Percentiles rank a stretch among this genome's conserved stretches.
phyloP scores from a whole-genome alignment of 2,113 vertebrate genomes.

The Thalassarche chlororhynchos region DNA sequence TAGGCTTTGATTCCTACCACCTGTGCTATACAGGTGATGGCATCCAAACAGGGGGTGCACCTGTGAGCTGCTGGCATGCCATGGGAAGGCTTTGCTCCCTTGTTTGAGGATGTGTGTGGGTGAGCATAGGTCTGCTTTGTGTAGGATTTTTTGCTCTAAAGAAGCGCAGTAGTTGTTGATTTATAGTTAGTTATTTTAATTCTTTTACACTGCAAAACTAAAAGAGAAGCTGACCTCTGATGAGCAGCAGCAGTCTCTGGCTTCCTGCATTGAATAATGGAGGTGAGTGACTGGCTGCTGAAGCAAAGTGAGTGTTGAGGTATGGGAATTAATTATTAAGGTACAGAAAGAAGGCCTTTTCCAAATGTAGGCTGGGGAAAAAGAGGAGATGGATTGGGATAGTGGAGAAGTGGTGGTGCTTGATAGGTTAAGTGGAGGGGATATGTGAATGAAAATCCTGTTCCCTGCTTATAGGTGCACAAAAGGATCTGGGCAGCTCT shows the following conservation, averaged over 20 bases:
- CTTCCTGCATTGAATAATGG: not conserved
- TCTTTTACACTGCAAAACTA: not conserved
- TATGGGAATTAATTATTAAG: not conserved
- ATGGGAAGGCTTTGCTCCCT: not conserved
- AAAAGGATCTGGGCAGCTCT: not conserved
- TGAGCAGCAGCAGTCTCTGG: not conserved
- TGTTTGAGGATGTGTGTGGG: not conserved
- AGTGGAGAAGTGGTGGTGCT: not conserved
- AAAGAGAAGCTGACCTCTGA: not conserved
- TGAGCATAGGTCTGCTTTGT: rapidly evolving
- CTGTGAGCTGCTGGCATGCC: not conserved
- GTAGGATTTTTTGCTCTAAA: not conserved
- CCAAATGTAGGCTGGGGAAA: not conserved
- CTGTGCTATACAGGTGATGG: not conserved
- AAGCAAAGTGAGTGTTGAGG: not conserved
- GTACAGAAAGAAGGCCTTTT: not conserved
- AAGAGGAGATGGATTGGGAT: not conserved
- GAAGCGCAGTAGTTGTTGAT: not conserved
- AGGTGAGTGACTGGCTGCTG: not conserved
- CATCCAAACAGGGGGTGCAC: not conserved
- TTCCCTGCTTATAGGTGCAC: not conserved
- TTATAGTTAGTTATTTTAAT: not conserved
- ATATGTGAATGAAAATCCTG: not conserved
- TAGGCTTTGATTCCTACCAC: not conserved
- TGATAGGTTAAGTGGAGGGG: not conserved